phyloP scores from a whole-genome alignment of 2,113 vertebrate genomes.

The Lanius collurio region DNA sequence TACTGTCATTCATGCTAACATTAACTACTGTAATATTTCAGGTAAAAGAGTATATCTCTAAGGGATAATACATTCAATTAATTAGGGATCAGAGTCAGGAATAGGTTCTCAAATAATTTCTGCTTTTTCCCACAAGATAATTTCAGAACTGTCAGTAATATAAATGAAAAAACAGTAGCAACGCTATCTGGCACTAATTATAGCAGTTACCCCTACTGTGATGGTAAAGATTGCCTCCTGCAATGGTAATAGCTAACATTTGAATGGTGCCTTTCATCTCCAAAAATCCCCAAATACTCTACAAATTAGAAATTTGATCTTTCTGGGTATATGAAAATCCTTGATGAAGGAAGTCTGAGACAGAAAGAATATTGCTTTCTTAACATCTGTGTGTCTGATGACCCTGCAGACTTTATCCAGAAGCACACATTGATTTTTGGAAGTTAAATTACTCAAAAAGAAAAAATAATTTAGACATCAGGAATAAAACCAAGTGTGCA shows the following conservation, averaged over 20 bases:
- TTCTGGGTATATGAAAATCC: not conserved
- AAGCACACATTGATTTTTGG: not conserved
- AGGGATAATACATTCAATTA: not conserved
- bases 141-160: conserved; percentile 22
- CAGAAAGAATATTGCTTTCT: not conserved
- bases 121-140: not conserved
- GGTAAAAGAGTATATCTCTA: not conserved
- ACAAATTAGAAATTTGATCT: conserved; percentile 1
- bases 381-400: not conserved
- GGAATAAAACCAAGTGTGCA: not conserved
- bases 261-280: not conserved
- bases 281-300: not conserved
- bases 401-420: not conserved
- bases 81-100: conserved; percentile 16
- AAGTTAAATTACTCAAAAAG: not conserved
- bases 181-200: not conserved
- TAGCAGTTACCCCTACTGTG: not conserved
- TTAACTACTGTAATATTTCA: not conserved
- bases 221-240: conserved; percentile 8
- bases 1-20: not conserved
- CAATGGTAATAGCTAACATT: not conserved
- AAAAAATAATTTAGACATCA: not conserved
- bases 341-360: not conserved
- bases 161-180: not conserved
- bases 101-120: not conserved